A percentile compares a stretch with the other conserved stretches of the same genome.
Conservation (phyloP, 2,113 vertebrate genomes). For the Sylvilagus bachmani region DNA sequence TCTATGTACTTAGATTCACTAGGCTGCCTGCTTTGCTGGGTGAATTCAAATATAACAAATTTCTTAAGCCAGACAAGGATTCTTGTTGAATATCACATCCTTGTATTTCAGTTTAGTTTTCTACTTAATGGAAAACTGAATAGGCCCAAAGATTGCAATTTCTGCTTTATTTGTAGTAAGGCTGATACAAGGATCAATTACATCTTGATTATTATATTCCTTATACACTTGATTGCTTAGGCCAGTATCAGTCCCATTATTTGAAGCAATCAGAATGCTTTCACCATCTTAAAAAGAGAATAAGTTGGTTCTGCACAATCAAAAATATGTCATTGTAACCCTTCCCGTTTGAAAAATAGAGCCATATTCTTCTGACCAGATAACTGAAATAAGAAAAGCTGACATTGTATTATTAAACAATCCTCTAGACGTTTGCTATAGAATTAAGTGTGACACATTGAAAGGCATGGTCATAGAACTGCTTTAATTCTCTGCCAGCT, state of each 20-base stretch:
- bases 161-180: constrained; percentile 74
- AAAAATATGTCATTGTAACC: constrained; percentile 64
- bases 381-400: constrained; percentile 70
- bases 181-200: constrained; percentile 77
- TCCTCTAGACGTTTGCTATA: constrained; percentile 29
- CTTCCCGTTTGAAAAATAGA: constrained; percentile 61
- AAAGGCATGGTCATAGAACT: constrained; percentile 28
- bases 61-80: constrained; percentile 60
- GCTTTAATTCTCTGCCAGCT: neutral
- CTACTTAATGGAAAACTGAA: constrained; percentile 71
- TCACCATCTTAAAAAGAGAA: constrained; percentile 65
- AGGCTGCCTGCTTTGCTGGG: constrained; percentile 45
- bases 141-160: constrained; percentile 60
- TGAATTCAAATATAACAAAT: constrained; percentile 64
- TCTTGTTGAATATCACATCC: constrained; percentile 62
- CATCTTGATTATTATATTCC: constrained; percentile 72
- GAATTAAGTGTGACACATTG: constrained; percentile 44
- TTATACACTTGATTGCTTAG: constrained; percentile 73
- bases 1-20: constrained; percentile 46
- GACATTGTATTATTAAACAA: constrained; percentile 50
- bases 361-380: constrained; percentile 62
- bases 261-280: constrained; percentile 76
- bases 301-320: constrained; percentile 66
- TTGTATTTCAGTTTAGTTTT: constrained; percentile 69
- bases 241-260: constrained; percentile 62